Evolutionary conservation across 2,888 invertebrate species (phyloP), one percentile per base, ranked within the genome.

Genomic region (Rambutsinella grinnellia): DNA sequence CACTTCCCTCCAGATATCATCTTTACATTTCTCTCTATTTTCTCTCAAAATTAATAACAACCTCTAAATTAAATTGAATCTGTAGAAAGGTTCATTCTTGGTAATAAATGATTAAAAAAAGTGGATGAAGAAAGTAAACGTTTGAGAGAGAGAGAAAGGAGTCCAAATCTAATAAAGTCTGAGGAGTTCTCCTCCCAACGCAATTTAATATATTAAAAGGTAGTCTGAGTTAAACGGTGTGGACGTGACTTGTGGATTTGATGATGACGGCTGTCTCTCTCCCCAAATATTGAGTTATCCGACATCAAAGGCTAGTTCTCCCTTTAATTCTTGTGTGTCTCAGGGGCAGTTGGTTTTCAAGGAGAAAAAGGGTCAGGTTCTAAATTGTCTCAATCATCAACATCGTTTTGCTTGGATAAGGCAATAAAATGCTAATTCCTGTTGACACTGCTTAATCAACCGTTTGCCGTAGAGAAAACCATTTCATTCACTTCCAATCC

Each of bases 401-500:
- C 53, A 27, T 63, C 28, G 10, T 79, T 81, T 79, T 84, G 83
- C 84, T 81, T 83, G 78, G 81, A 81, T 83, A 84, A 85, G 87
- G 87, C 90, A 91, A 91, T 91, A 91, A 90, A 91, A 91, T 91
- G 90, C 89, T 90, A 91, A 91, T 91, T 89, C 87, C 88, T 90
- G 90, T 90, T 90, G 90, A 90, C 89, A 88, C 88, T 89, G 88
- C 89, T 88, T 90, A 90, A 90, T 90, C 90, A 90, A 86, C 86
- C 85, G 86, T 82, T 76, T 63, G 56, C 72, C 78, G n/a, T n/a
- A n/a, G n/a, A n/a, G n/a, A n/a, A 79, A 81, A 79, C 79, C 82
- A 79, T 82, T 82, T 82, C 76, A 67, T 65, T 69, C 78, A 71
- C 74, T 66, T 56, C 70, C 46, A 60, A 44, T 51, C 23, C 54